Conservation (phyloP, 2,797 vertebrate genomes). For the Chaunax sp. region DNA sequence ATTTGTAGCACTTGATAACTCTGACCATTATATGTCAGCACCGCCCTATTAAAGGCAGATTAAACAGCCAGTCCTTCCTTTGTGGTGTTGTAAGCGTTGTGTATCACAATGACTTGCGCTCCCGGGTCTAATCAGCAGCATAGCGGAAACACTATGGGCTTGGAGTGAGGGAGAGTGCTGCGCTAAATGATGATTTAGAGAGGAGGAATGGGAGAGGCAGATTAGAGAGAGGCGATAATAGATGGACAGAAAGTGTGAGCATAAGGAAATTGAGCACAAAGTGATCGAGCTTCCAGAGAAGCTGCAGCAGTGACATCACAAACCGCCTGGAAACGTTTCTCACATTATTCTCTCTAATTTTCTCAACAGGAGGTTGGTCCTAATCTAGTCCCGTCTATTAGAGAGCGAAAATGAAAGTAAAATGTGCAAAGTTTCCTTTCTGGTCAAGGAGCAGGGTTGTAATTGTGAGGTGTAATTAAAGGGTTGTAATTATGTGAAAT, state of each 20-base stretch:
- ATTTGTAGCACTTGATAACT: constrained; percentile 39
- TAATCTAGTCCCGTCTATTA: constrained; percentile 49
- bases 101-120: constrained; percentile 61
- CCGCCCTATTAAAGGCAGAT: constrained; percentile 51
- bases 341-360: constrained; percentile 44
- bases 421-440: constrained; percentile 24
- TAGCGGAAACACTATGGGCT: constrained; percentile 28
- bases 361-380: constrained; percentile 46
- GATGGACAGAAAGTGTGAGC: constrained; percentile 7
- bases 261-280: constrained; percentile 22
- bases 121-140: constrained; percentile 44
- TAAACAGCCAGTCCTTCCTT: constrained; percentile 43
- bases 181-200: constrained; percentile 31
- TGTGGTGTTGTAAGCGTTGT: constrained; percentile 23
- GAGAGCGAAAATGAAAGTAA: constrained; percentile 2
- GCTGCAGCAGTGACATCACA: constrained; percentile 63
- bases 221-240: constrained; percentile 3
- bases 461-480: constrained; percentile 38
- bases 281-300: constrained; percentile 15
- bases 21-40: constrained; percentile 38
- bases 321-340: constrained; percentile 56
- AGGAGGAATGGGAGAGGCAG: not conserved
- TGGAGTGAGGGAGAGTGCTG: constrained; percentile 2
- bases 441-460: constrained; percentile 26
- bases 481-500: constrained; percentile 34